Base-by-base conservation (phyloP, 2,113 vertebrate species). In the Cyphomyrus plagiostoma region DNA sequence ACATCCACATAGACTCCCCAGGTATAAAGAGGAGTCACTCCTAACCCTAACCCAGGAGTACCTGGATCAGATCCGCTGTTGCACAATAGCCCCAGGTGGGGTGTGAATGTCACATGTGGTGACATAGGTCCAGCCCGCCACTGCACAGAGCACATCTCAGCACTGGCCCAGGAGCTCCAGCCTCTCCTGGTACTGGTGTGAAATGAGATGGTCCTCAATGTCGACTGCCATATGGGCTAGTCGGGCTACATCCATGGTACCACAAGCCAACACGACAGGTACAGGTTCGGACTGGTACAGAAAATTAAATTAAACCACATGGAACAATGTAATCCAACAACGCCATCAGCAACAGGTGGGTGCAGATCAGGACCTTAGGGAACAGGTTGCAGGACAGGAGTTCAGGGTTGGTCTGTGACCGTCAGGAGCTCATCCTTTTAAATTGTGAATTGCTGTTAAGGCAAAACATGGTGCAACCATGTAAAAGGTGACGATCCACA, bases 21-120 rank as follows among this genome's bases (percentile, higher is more conserved):
- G 90, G 89, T 93, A 93, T 93, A 66, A 52, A 53, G 42, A 46
- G 82, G 66, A 0, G 77, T 39, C 86, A 77, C 77, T 89, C 91
- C 88, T 89, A 89, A 89, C 91, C 56, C 86, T 62, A 90, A 89
- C 77, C 70, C 92, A 92, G 90, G 91, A 92, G 88, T 89, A 50
- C 83, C 19, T 87, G 66, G 87, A 89, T 23, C 35, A n/a, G 62
- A 66, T 30, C 35, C 15, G 0, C 35, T 77, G 35, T 39, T 35
- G 74, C 74, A 77, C 5, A 39, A 77, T 77, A 19, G 17, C 70
- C 30, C 30, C 70, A 30, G 2, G 35, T 77, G 70, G 30, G 30
- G 13, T 77, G 70, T 11, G 15, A 19, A 39, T 77, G 35, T 39
- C 70, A 77, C 39, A 13, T 35, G 35, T 77, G 35, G 35, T 77